Evolutionary conservation across 2,888 invertebrate genomes (phyloP), one percentile per base, ranked within the genome.

Genomic region (Limnephilus auricula): DNA sequence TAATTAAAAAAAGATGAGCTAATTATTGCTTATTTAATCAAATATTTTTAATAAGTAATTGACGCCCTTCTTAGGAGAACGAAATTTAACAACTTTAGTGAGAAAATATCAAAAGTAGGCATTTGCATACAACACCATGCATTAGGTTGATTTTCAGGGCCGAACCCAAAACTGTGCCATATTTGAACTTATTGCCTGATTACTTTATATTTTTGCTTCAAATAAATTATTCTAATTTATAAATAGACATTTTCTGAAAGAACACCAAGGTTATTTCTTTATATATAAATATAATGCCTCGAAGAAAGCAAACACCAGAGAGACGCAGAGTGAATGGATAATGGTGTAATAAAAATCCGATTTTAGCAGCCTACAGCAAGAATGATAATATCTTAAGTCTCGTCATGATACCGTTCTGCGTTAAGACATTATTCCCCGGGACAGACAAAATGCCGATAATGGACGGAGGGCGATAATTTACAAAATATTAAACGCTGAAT

Each of bases 391-490:
- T 65, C 25, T 65, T 65, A n/a, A 65, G 65, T 65, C 65, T 65
- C n/a, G 65, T 65, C 65, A 65, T 25, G 65, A 65, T 65, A 25
- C 65, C 65, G 9, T 65, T 65, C n/a, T 9, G 65, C 65, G 65
- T 25, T n/a, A 25, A 65, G 65, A 65, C 65, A 65, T 65, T 65
- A 65, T 65, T 25, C 65, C 65, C 65, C 2, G 65, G 65, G 65
- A 65, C 65, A 65, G 65, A 65, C 65, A n/a, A 65, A 65, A 65
- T 65, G 65, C 65, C 65, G 65, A 65, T 65, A 65, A 65, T 65
- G n/a, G 65, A 65, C 25, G 25, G 65, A 65, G 25, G n/a, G 25
- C 9, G 65, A 65, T 65, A 65, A 65, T 65, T 65, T 65, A 65
- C 65, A 65, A 25, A 65, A 65, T 65, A 65, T 65, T 65, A n/a